Base-by-base conservation (phyloP, 2,797 vertebrate species). In the Meda fulgida region DNA sequence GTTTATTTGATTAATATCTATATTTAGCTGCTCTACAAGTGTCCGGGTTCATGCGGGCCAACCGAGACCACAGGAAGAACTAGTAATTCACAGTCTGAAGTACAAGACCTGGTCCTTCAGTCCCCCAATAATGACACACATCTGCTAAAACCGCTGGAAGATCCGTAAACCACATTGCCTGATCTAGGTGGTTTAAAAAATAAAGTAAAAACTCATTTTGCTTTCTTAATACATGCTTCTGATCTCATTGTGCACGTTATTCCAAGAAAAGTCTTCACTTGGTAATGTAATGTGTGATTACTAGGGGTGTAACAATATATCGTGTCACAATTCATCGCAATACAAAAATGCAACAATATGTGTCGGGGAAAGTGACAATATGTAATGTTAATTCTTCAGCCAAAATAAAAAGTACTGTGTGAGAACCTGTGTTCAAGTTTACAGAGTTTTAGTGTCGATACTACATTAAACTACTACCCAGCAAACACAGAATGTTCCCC, bases 1-100 rank as follows among this genome's bases (percentile, higher is more conserved):
- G 31, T 46, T 58, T 51, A 18, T 7, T 69, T 7, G 1, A 70
- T 31, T 40, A 11, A 78, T 11, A 70, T 81, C 38, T 34, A n/a
- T 10, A 38, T 80, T 72, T 67, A 51, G 65, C 78, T 36, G 21
- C 43, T 65, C 48, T 65, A 23, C 10, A 63, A 79, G 80, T 84
- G 63, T 73, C 67, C 40, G 23, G 67, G 69, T 65, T 53, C 48
- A 40, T 38, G 58, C n/a, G n/a, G n/a, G 26, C 38, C 38, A 23
- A 23, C 53, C 53, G 14, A 58, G 38, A 81, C 43, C 31, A 43
- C 63, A 76, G 88, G 88, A 89, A 89, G 88, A 84, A 78, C 86
- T 83, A 81, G n/a, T 18, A 60, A 81, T 79, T 89, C 84, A 86
- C 88, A 86, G 86, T 43, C 40, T 43, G 60, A 51, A 84, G 78